phyloP scores from a whole-genome alignment of 2,113 vertebrate genomes.

The Otocyon megalotis region DNA sequence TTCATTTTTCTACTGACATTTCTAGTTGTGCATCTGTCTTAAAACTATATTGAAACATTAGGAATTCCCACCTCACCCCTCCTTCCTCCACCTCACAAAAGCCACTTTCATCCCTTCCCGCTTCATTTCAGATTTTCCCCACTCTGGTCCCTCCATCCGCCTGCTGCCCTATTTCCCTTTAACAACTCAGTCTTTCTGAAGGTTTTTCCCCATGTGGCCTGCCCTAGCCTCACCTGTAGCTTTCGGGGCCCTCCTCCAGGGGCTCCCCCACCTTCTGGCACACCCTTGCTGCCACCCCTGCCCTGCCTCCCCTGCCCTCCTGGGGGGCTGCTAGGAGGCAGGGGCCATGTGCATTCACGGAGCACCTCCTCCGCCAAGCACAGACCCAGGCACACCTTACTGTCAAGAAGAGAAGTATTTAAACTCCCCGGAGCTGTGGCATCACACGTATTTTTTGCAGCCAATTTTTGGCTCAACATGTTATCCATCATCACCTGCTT shows the following conservation, averaged over 20 bases:
- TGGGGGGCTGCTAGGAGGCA: not conserved
- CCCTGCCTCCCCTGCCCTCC: too few relatives aligned
- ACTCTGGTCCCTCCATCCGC: not conserved
- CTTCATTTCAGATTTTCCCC: too few relatives aligned
- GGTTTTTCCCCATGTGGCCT: accelerated
- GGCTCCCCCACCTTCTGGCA: not conserved
- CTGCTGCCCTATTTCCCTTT: accelerated
- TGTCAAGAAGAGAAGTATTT: not conserved
- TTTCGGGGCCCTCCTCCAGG: accelerated
- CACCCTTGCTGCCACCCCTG: accelerated
- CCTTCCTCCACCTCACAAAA: not conserved
- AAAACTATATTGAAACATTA: not conserved
- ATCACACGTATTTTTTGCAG: not conserved
- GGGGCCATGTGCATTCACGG: accelerated
- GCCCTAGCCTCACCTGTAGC: accelerated
- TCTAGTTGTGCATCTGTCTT: not conserved
- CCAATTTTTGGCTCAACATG: not conserved
- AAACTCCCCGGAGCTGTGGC: accelerated
- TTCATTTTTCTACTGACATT: not conserved
- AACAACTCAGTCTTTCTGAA: not conserved
- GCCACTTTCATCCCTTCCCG: not conserved
- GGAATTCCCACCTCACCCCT: not conserved
- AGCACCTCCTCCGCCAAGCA: accelerated
- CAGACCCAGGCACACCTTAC: accelerated
- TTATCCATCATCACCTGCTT: not conserved